Conservation (phyloP, 2,888 invertebrate genomes). For the Amphipyra berbera region DNA sequence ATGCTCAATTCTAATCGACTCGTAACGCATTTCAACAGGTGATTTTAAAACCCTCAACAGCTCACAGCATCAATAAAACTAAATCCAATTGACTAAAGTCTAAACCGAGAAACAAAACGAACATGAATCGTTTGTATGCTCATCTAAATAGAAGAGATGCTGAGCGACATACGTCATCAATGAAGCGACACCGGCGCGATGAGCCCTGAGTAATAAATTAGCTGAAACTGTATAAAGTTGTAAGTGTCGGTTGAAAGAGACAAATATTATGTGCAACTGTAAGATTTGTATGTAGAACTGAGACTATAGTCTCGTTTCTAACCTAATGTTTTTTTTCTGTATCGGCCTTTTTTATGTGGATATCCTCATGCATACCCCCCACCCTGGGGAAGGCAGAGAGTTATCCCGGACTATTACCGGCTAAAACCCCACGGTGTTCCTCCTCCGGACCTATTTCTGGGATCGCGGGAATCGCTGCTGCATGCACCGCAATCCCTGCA, state of each 20-base stretch:
- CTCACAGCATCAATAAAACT: slow-evolving; percentile 36
- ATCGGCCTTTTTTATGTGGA: too few relatives aligned
- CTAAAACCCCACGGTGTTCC: too few relatives aligned
- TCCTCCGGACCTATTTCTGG: too few relatives aligned
- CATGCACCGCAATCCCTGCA: too few relatives aligned
- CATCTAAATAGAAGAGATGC: slow-evolving; percentile 1
- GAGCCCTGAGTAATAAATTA: slow-evolving; percentile 5
- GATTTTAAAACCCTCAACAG: slow-evolving; percentile 40
- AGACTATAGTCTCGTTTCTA: too few relatives aligned
- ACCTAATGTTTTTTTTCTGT: too few relatives aligned
- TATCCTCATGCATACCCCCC: too few relatives aligned
- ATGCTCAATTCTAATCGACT: slow-evolving; percentile 17
- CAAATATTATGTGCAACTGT: background rate
- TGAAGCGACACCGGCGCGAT: slow-evolving; percentile 11
- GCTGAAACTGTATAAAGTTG: slow-evolving; percentile 2
- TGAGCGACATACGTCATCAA: slow-evolving; percentile 25
- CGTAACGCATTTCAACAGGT: slow-evolving; percentile 39
- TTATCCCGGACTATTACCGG: too few relatives aligned
- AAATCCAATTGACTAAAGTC: slow-evolving; percentile 27
- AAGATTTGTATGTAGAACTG: background rate
- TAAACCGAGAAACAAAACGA: slow-evolving; percentile 17
- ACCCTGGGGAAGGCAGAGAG: too few relatives aligned
- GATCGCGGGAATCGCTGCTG: too few relatives aligned
- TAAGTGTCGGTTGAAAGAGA: slow-evolving; percentile 1
- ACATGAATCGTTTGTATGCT: slow-evolving; percentile 6